Evolutionary conservation across 1,140 invertebrate species (phyloP), one percentile per base, ranked within the genome.

Genomic region (Lepidurus packardi): DNA sequence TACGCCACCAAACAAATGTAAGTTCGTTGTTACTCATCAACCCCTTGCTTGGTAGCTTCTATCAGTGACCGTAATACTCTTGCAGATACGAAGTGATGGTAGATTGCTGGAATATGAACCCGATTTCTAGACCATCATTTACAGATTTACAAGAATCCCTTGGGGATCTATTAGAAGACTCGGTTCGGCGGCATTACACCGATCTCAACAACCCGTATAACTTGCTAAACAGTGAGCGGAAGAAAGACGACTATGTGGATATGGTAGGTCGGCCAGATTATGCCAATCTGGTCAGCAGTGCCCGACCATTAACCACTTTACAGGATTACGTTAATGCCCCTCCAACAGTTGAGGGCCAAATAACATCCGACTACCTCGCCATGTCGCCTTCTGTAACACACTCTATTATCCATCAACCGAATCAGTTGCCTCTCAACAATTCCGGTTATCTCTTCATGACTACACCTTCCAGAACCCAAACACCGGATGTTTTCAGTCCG

Each of bases 131-230:
- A 78, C 95, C 96, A 0, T 87, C 90, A 43, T 97, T 97, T 83
- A 87, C 88, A 7, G 88, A 91, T 80, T 86, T 97, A 47, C 90
- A 91, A 34, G 88, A 92, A 73, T 87, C 86, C 11, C 89, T 97
- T 73, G 94, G 93, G 34, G 86, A 88, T 41, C 89, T 95, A 82
- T 86, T 97, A 34, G 92, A 95, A 82, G 92, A 94, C 78, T 92
- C 90, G 83, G 90, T 94, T 0, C 90, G 89, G 5, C 84, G 94
- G 92, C 91, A 94, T 83, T 96, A 95, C 83, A 88, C 95, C 11
- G 92, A 94, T 79, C 83, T 96, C n/a, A 95, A 96, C 82, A 89
- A 91, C n/a, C 89, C 90, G 0, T 96, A 94, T 79, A 85, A 91
- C 81, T 86, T 89, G 42, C 90, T 91, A 85, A 95, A 95, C 82